Evolutionary conservation across 2,113 vertebrate species (phyloP).

Genomic region (Emberiza fucata): DNA sequence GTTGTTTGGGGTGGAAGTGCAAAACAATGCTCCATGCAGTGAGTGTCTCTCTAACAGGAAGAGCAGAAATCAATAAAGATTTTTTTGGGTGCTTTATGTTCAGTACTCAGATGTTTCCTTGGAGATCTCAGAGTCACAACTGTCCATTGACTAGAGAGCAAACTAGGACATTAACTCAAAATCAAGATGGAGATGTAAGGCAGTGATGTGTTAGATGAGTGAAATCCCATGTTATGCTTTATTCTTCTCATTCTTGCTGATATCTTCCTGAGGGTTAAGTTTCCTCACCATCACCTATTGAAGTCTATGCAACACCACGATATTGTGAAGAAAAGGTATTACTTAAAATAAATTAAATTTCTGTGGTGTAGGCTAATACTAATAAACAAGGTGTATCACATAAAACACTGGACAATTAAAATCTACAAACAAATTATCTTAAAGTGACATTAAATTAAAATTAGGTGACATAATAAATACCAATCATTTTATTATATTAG

Average conservation of each 20-base stretch:
- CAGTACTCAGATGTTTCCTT: neutral
- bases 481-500: neutral
- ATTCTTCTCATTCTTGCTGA: neutral
- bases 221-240: neutral
- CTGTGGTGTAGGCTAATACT: neutral
- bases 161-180: neutral
- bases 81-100: neutral
- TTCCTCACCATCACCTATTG: neutral
- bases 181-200: neutral
- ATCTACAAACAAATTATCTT: neutral
- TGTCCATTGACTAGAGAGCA: neutral
- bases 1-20: neutral
- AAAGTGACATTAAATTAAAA: neutral
- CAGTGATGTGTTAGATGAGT: neutral
- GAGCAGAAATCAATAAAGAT: neutral
- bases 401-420: neutral
- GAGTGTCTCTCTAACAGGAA: neutral
- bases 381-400: neutral
- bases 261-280: neutral
- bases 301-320: neutral
- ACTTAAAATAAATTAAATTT: neutral
- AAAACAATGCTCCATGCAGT: accelerated
- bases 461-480: neutral
- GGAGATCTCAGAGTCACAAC: neutral
- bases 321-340: neutral